Evolutionary conservation across 1,140 invertebrate genomes (phyloP), one percentile per base, ranked within the genome.

Genomic region (Chlorops oryzae): DNA sequence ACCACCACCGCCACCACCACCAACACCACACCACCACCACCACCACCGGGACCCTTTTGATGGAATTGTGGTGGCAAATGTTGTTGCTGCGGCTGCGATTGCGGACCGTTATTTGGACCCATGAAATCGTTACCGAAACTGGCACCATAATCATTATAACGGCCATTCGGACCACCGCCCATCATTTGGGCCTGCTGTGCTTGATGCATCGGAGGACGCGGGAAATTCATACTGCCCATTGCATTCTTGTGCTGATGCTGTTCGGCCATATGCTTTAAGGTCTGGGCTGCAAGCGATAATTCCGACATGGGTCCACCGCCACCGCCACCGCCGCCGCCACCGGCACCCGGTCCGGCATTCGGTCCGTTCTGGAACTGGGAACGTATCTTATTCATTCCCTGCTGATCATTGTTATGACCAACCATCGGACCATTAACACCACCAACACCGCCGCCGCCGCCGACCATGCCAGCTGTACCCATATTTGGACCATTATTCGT

Each of bases 231-330:
- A 25, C 78, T 75, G 13, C 78, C 75, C 62, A 80, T 76, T 54
- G 80, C 81, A 51, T 79, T 83, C 68, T 89, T 92, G 72, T 92
- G 89, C 73, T 95, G 91, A 69, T 96, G 92, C 65, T 96, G 92
- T 64, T 95, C 91, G 4, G 92, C 92, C 91, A 95, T 93, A 61
- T 95, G 91, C 70, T 95, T 95, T 10, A 96, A 75, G 0, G 91
- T 95, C 74, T 94, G 90, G 3, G 92, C 92, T 1, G 92, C 92
- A 6, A 90, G 87, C 47, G 88, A 90, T 65, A 88, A 78, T 62
- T 88, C 86, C 73, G 57, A 77, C 80, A 61, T 79, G 46, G 63
- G 50, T 21, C 59, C 58, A 18, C 54, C 63, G 39, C 23, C 57
- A 28, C 37, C 38, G 12, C 49, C 61, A 23, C 42, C 61, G 52